Conservation (phyloP, 30 jellyfish, hydroid and myxozoan species). For the Hydra vulgaris region DNA sequence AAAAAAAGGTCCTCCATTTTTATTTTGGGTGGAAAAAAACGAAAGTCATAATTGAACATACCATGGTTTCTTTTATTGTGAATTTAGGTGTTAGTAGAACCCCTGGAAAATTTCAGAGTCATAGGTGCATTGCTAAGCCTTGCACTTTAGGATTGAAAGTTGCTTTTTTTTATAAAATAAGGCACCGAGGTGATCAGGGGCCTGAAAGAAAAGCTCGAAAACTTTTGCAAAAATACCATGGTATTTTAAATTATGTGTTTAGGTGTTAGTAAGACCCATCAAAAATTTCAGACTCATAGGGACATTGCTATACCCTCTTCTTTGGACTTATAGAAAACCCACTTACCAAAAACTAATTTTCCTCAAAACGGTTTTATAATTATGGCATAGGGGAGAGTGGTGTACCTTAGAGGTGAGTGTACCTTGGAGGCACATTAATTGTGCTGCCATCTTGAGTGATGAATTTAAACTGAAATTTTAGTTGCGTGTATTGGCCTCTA, state of each 20-base stretch:
- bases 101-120: not conserved
- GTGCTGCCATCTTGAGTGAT: no score
- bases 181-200: not conserved
- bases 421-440: no score
- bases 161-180: not conserved
- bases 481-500: no score
- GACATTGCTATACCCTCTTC: not conserved
- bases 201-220: not conserved
- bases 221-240: not conserved
- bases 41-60: not conserved
- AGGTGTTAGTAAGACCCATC: not conserved
- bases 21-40: no score
- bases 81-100: not conserved
- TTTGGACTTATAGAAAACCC: not conserved
- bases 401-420: no score
- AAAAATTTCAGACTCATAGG: not conserved
- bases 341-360: not conserved
- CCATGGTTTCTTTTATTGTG: not conserved
- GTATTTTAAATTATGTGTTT: not conserved
- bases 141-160: not conserved
- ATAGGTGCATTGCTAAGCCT: not conserved
- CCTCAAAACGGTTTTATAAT: not conserved
- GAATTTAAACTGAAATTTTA: no score
- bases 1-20: no score
- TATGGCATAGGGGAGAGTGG: no score